phyloP scores from a whole-genome alignment of 2,797 vertebrate genomes.

The Brachymystax lenok region DNA sequence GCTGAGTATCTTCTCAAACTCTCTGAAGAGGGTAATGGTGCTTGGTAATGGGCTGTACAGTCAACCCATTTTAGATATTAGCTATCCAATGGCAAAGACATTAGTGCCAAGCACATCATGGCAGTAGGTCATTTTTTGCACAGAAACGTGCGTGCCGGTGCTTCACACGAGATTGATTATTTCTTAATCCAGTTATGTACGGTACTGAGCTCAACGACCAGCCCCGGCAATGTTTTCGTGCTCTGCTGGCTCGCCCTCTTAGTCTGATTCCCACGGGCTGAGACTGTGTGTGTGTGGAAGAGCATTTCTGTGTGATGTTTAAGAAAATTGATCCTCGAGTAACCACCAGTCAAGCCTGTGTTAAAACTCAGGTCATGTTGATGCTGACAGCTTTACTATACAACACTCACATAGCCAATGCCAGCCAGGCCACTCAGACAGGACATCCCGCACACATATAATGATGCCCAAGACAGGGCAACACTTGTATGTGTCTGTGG shows the following conservation, averaged over 20 bases:
- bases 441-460: too few species aligned
- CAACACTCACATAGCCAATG: neutral
- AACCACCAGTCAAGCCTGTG: neutral
- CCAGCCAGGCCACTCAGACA: neutral
- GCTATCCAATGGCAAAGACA: neutral
- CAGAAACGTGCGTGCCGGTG: slow-evolving; percentile 9
- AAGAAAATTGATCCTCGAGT: neutral
- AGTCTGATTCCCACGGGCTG: neutral
- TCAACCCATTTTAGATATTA: neutral
- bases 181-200: slow-evolving; percentile 12
- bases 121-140: neutral
- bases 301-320: neutral
- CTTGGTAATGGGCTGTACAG: neutral
- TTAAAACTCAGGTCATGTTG: neutral
- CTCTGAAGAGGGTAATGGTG: neutral
- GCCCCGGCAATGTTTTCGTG: neutral
- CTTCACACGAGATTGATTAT: slow-evolving; percentile 9
- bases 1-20: neutral
- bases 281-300: neutral
- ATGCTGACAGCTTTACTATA: neutral
- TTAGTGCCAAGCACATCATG: neutral
- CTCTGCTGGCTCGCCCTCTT: neutral
- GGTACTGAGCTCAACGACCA: neutral
- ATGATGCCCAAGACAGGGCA: too few species aligned
- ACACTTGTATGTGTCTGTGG: neutral